phyloP scores from a whole-genome alignment of 2,113 vertebrate genomes.

The Microtus montanus region DNA sequence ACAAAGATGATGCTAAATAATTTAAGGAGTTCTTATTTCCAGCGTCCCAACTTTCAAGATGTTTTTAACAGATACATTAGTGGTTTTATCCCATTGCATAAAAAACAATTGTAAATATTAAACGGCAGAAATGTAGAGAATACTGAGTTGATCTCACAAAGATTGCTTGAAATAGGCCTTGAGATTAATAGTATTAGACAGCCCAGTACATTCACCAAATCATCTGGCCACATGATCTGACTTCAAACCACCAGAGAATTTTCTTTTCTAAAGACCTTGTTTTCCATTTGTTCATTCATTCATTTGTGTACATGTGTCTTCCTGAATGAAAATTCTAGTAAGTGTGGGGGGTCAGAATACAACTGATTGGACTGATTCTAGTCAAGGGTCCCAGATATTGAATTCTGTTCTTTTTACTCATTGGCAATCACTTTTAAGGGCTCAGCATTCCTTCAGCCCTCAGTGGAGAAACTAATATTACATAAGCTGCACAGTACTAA shows the following conservation, averaged over 20 bases:
- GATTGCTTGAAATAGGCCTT: background rate
- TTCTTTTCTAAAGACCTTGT: background rate
- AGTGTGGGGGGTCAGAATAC: background rate
- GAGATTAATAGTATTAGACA: background rate
- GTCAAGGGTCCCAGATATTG: too few species aligned
- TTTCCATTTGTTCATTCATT: background rate
- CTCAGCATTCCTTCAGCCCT: too few species aligned
- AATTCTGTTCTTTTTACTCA: too few species aligned
- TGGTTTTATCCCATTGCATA: background rate
- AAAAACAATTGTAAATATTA: background rate
- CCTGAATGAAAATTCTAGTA: too few species aligned
- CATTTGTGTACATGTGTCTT: background rate
- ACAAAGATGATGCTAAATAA: background rate
- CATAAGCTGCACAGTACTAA: background rate
- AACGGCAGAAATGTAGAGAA: background rate
- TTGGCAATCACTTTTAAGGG: background rate
- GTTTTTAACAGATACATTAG: background rate
- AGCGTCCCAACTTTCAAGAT: background rate
- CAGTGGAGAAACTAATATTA: background rate
- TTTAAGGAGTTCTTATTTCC: background rate
- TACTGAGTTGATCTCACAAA: background rate
- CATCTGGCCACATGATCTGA: background rate
- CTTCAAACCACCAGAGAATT: background rate
- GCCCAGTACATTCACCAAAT: background rate
- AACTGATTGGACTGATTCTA: background rate